Evolutionary conservation across 2,113 vertebrate species (phyloP), one percentile per base, ranked within the genome.

Genomic region (Petroica traversi): DNA sequence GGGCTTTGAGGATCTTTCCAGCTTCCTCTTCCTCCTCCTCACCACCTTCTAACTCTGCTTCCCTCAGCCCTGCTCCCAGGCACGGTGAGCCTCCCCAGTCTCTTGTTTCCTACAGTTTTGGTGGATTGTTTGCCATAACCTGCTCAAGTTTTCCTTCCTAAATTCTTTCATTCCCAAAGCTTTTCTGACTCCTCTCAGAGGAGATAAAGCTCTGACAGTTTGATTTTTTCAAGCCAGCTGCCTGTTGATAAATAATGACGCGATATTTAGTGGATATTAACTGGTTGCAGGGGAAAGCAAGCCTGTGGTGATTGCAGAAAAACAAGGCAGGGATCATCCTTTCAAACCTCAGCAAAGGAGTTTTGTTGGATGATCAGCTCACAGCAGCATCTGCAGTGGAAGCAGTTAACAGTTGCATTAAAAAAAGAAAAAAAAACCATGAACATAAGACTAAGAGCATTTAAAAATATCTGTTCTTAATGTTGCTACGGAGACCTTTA

Each of bases 401-500:
- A 94, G 80, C 14, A 83, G 82, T 59, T 93, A 86, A 92, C 5
- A 77, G 31, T 2, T 67, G 46, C 24, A 51, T 64, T 90, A 33
- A 16, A 90, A 95, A 96, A n/a, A n/a, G n/a, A n/a, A n/a, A n/a
- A n/a, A n/a, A n/a, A 92, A 79, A 22, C 1, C 41, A 78, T 33
- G 62, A 96, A 48, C 0, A 1, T 46, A 55, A 92, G 78, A 76
- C 46, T 76, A 58, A 93, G 46, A 96, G 84, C 38, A 88, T 83
- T 88, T 95, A 59, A 94, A 97, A 97, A 95, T 96, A 93, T 67
- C 88, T 92, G 67, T 84, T 93, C 88, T 66, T 92, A 80, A 93
- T 86, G 96, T 96, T 96, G 88, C 95, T 84, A 94, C 33, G 15
- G 94, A 97, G 92, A 90, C 75, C 63, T 94, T 83, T 77, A 69